Conservation (phyloP, 1,140 invertebrate species). For the Caerostris darwini region DNA sequence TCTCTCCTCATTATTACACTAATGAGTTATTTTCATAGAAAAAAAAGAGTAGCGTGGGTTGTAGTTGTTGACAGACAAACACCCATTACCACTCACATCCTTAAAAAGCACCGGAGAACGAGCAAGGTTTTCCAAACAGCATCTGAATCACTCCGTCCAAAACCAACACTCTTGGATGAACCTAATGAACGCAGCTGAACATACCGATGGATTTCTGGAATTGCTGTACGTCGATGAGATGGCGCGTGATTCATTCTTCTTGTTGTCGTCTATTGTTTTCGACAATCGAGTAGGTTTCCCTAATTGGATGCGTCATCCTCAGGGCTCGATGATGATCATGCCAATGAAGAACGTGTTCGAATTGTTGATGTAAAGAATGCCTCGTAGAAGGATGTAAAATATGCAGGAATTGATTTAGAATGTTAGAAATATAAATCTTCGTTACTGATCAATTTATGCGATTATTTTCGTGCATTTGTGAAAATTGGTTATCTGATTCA, state of each 20-base stretch:
- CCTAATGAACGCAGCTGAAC: conserved; percentile 2
- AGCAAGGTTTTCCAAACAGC: not conserved
- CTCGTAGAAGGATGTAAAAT: not conserved
- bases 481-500: too few relatives aligned
- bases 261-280: conserved; percentile 42
- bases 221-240: not conserved
- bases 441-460: too few relatives aligned
- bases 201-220: conserved; percentile 17
- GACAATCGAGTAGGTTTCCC: conserved; percentile 9
- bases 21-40: not conserved
- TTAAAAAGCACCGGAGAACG: not conserved
- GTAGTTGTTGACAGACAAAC: not conserved
- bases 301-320: conserved; percentile 37
- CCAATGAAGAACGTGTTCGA: conserved; percentile 20
- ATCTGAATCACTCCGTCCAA: not conserved
- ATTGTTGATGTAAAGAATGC: not conserved
- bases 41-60: not conserved
- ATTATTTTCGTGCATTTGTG: too few relatives aligned
- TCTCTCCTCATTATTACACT: too few relatives aligned
- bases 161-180: not conserved
- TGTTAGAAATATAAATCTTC: too few relatives aligned
- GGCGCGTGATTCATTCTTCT: conserved; percentile 21
- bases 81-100: not conserved
- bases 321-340: not conserved
- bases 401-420: too few relatives aligned